A percentile compares a stretch with the other conserved stretches of the same genome.
These are phyloP conservation scores for Crocallis elinguaria DNA, from an alignment of 2,888 invertebrate species.

Conservation along the genomic window DNA sequence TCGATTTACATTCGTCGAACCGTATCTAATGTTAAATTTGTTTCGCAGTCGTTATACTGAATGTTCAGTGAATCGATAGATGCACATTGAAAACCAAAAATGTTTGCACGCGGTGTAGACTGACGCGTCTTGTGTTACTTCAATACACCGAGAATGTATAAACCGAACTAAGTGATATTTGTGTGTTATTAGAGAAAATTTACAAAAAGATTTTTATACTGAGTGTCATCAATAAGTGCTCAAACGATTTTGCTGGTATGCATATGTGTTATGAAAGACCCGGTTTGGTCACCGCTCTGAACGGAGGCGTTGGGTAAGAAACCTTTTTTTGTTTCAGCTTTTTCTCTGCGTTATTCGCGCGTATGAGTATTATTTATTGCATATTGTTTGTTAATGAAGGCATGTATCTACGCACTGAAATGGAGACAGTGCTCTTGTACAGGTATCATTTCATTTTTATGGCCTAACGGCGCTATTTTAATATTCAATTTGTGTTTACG, in stretches of 20 bases:
- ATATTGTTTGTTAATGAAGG: conserved; percentile 29
- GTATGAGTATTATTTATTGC: conserved; percentile 20
- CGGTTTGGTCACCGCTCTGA: conserved; percentile 75
- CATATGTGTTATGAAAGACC: conserved; percentile 83
- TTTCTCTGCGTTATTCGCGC: conserved; percentile 10
- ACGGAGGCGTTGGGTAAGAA: conserved; percentile 77
- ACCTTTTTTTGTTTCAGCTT: conserved; percentile 22
- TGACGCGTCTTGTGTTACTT: conserved; percentile 48
- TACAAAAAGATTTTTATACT: conserved; percentile 36
- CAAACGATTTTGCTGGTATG: conserved; percentile 71
- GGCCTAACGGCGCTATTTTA: conserved; percentile 3
- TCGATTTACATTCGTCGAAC: conserved; percentile 43
- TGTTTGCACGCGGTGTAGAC: conserved; percentile 79
- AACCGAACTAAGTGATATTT: conserved; percentile 41
- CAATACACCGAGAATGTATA: conserved; percentile 36
- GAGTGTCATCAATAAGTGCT: conserved; percentile 58
- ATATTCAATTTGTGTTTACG: background rate
- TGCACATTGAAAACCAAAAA: conserved; percentile 58
- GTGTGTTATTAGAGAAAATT: conserved; percentile 27
- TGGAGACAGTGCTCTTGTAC: conserved; percentile 5
- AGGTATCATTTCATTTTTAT: conserved; percentile 18
- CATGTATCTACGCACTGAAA: conserved; percentile 11
- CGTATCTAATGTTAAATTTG: conserved; percentile 55
- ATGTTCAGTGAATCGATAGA: conserved; percentile 44
- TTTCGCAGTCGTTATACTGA: conserved; percentile 48